Base-by-base conservation (phyloP, 2,113 vertebrate species). In the Corythaixoides concolor region DNA sequence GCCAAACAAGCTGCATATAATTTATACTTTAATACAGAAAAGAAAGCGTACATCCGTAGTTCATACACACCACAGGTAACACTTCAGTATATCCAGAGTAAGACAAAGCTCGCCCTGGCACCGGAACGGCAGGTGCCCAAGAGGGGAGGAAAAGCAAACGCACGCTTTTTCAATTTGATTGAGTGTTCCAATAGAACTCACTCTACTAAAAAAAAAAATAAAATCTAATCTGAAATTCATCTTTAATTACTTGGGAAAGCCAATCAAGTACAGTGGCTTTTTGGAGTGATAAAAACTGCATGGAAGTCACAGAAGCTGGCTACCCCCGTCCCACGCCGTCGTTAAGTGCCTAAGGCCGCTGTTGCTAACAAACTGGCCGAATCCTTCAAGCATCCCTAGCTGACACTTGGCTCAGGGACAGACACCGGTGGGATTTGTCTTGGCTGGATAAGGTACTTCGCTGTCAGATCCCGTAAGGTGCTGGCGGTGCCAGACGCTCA, bases 11-110 rank as follows among this genome's bases (percentile, higher is more conserved):
- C 76, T 35, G n/a, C 24, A 12, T 83, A 85, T 86, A 95, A 93
- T 75, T 93, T 93, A 82, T 94, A 73, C 58, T 98, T 98, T 98
- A 98, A 98, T 98, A 94, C 86, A 91, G 84, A 95, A 95, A 92
- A 95, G 97, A 95, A 96, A 92, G 69, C 78, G 79, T 94, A 97
- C 87, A 94, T 24, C 82, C 87, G 58, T 8, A 96, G 80, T 80
- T 91, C 24, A 50, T 91, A 96, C 95, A 97, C 96, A 97, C 97
- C 97, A 97, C 43, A 5, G 95, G 84, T 64, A 97, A 95, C 89
- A 94, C 92, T 81, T 80, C 81, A 73, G 85, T 52, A 84, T 74
- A 90, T 52, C 92, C 16, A 88, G 83, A 89, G 12, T 76, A 88
- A 95, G 62, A 96, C 90, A 95, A 30, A 83, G 94, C 79, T 85